Percentiles rank a stretch among this genome's conserved stretches.
These are phyloP conservation scores for Trigoniulus corallinus DNA, from an alignment of 1,140 invertebrate genomes.

Conservation along the genomic window DNA sequence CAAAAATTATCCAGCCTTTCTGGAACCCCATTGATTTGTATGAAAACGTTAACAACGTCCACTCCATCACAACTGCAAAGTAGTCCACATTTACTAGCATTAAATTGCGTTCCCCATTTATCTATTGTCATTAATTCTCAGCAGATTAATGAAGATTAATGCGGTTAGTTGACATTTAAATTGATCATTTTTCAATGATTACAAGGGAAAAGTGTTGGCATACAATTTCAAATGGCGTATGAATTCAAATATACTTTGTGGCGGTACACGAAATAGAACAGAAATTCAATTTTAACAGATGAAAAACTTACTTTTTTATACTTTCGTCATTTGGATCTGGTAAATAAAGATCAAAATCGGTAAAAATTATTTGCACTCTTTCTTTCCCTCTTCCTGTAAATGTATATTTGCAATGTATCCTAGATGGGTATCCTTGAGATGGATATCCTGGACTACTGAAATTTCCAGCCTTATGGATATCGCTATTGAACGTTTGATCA, in stretches of 20 bases:
- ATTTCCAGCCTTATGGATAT: slow-evolving; percentile 57
- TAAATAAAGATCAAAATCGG: slow-evolving; percentile 48
- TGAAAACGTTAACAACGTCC: slow-evolving; percentile 57
- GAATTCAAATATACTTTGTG: no score
- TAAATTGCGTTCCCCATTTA: no score
- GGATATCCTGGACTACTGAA: slow-evolving; percentile 61
- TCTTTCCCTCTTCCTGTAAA: slow-evolving; percentile 66
- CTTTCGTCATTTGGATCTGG: slow-evolving; percentile 35
- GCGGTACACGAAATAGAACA: no score
- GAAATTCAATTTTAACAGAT: no score
- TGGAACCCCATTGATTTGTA: slow-evolving; percentile 55
- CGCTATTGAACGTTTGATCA: slow-evolving; percentile 55
- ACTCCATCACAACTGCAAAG: slow-evolving; percentile 56
- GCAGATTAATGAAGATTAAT: slow-evolving; percentile 9
- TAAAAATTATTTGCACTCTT: slow-evolving; percentile 47
- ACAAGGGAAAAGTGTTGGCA: no score
- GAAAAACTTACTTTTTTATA: slow-evolving; percentile 39
- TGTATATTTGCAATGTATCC: slow-evolving; percentile 61
- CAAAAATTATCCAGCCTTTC: slow-evolving; percentile 70
- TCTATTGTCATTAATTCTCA: no score
- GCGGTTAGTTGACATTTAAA: no score
- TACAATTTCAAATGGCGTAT: no score
- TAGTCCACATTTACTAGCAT: no score
- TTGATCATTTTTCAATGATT: no score
- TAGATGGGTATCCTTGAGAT: slow-evolving; percentile 47